Conservation (phyloP, 2,888 invertebrate species). For the Leistus spinibarbis region DNA sequence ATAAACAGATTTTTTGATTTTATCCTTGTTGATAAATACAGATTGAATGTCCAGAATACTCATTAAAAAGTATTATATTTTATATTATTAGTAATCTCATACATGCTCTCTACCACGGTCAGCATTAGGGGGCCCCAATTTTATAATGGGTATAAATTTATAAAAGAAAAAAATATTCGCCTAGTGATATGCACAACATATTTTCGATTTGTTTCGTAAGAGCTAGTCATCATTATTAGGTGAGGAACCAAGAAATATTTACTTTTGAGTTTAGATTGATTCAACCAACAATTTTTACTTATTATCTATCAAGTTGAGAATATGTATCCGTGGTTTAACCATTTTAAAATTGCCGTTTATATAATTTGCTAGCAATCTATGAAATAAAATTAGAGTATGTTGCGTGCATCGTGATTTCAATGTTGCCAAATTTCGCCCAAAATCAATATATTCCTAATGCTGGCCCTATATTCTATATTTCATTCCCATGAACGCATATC, state of each 20-base stretch:
- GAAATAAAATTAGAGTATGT: neutral
- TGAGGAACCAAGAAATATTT: too few species aligned
- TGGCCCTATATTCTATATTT: neutral
- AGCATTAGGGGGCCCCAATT: neutral
- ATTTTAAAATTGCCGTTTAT: too few species aligned
- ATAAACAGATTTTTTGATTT: slow-evolving; percentile 34
- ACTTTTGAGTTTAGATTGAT: too few species aligned
- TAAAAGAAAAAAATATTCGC: neutral
- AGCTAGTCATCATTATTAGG: too few species aligned
- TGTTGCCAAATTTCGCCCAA: neutral
- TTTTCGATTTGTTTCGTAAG: too few species aligned
- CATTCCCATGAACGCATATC: slow-evolving; percentile 28
- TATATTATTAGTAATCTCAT: neutral
- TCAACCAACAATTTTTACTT: too few species aligned
- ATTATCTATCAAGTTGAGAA: too few species aligned
- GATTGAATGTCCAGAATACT: slow-evolving; percentile 32
- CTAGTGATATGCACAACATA: neutral
- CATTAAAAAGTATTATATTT: slow-evolving; percentile 29
- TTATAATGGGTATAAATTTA: neutral
- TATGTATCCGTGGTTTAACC: too few species aligned
- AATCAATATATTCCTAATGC: neutral
- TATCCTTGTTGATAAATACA: slow-evolving; percentile 35
- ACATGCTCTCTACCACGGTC: neutral
- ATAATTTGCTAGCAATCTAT: neutral
- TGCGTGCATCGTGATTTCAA: neutral